Percentiles rank a stretch among this genome's conserved stretches.
Evolutionary conservation across 2,888 invertebrate species (phyloP).

Genomic region (Miltochrista miniata): DNA sequence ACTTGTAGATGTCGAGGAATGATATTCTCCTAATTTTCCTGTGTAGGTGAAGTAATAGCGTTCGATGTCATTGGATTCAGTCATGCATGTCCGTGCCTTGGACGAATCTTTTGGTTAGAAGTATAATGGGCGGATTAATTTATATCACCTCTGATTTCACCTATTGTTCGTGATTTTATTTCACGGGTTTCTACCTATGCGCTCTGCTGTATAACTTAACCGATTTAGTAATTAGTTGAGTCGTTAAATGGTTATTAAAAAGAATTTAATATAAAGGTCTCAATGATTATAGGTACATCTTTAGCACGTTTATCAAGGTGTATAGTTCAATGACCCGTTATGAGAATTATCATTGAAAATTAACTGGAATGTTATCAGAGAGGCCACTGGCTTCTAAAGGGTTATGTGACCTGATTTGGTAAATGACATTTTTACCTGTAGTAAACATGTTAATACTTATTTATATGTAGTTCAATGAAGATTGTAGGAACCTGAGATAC

Average conservation of each 20-base stretch:
- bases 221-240: constrained; percentile 55
- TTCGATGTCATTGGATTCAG: constrained; percentile 74
- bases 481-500: too few relatives aligned
- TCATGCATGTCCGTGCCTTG: constrained; percentile 73
- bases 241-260: constrained; percentile 36
- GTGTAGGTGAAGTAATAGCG: constrained; percentile 53
- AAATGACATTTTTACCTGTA: background rate
- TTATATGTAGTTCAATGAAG: too few relatives aligned
- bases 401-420: constrained; percentile 29
- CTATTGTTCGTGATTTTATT: constrained; percentile 69
- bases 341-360: constrained; percentile 50
- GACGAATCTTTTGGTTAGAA: constrained; percentile 42
- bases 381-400: constrained; percentile 21
- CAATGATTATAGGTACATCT: constrained; percentile 25
- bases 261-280: background rate
- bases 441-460: background rate
- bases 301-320: constrained; percentile 19
- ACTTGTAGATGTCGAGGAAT: constrained; percentile 38
- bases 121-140: constrained; percentile 46
- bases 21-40: constrained; percentile 48
- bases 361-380: constrained; percentile 42
- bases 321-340: constrained; percentile 54
- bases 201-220: constrained; percentile 44
- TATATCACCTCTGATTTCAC: constrained; percentile 63
- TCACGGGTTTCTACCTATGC: constrained; percentile 55